Percentiles rank a stretch among this genome's conserved stretches.
Conservation (phyloP, 2,888 invertebrate genomes). For the Hecatera dysodea region DNA sequence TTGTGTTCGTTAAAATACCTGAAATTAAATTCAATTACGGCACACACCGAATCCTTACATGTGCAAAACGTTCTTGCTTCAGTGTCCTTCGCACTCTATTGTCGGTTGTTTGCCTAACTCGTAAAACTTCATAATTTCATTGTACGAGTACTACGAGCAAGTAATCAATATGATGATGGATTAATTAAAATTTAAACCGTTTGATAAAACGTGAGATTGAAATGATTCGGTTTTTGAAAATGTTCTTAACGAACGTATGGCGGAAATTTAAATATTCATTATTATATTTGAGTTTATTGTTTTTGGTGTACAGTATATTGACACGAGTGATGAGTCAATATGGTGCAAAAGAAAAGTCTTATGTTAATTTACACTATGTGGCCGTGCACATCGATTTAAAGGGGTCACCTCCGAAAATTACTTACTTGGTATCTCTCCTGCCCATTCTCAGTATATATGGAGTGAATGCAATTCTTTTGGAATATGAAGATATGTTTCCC, state of each 20-base stretch:
- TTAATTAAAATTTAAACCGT: slow-evolving; percentile 1
- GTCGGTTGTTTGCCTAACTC: not conserved
- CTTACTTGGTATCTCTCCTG: slow-evolving; percentile 91
- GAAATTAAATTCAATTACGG: slow-evolving; percentile 25
- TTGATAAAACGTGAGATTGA: not conserved
- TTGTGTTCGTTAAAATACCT: not conserved
- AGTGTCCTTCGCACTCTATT: slow-evolving; percentile 27
- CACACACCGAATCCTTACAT: slow-evolving; percentile 36
- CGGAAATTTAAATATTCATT: not conserved
- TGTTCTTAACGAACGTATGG: not conserved
- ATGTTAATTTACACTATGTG: slow-evolving; percentile 83
- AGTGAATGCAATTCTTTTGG: slow-evolving; percentile 95
- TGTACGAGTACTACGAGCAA: not conserved
- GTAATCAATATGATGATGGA: not conserved
- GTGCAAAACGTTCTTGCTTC: slow-evolving; percentile 22
- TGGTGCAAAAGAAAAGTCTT: not conserved
- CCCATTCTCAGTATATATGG: slow-evolving; percentile 91
- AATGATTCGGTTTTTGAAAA: not conserved
- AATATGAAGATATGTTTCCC: slow-evolving; percentile 97
- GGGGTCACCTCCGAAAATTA: slow-evolving; percentile 94
- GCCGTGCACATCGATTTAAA: slow-evolving; percentile 96
- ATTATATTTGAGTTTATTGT: not conserved
- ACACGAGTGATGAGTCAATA: not conserved
- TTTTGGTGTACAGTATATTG: not conserved
- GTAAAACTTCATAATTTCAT: slow-evolving; percentile 23